Evolutionary conservation across 1,140 invertebrate genomes (phyloP), one percentile per base, ranked within the genome.

Genomic region (Aphelenchoides fujianensis): DNA sequence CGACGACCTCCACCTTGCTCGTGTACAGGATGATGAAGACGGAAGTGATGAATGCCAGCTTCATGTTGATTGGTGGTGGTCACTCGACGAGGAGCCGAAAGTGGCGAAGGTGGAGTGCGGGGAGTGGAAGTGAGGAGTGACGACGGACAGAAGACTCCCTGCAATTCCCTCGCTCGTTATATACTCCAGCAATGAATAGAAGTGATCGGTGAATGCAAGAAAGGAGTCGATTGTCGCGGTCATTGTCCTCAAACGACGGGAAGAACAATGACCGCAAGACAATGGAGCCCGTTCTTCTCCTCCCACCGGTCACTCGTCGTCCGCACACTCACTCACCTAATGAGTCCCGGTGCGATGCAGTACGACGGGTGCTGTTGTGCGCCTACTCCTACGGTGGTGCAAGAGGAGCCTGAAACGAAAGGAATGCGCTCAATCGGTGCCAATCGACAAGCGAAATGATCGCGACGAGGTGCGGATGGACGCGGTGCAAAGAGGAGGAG

Each of bases 21-120:
- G 59, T 31, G 59, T n/a, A n/a, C 59, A 61, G 2, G n/a, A 61
- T n/a, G 31, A 61, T 61, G 59, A 61, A 61, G 59, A 61, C 59
- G 59, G 59, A n/a, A 31, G 30, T 31, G 2, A 61, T 61, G n/a
- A n/a, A 61, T n/a, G 59, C 59, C 16, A 48, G 23, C 41, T 48
- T 48, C 41, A 48, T 48, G 12, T 48, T 23, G 41, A 48, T 48
- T 16, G 23, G 41, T 48, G 12, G 23, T 23, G 41, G 41, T 48
- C 41, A 48, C 12, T 23, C 41, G 23, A 48, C 23, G 12, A 48
- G 23, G 41, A 48, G 41, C 12, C 41, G 23, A 48, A 23, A 48
- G 41, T 48, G 41, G 12, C n/a, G n/a, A n/a, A n/a, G 23, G 41
- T 48, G 41, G 23, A 48, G 23, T 48, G 41, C 23, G 41, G 41